phyloP scores from a whole-genome alignment of 2,113 vertebrate species.

The Mormyrus iriodes region DNA sequence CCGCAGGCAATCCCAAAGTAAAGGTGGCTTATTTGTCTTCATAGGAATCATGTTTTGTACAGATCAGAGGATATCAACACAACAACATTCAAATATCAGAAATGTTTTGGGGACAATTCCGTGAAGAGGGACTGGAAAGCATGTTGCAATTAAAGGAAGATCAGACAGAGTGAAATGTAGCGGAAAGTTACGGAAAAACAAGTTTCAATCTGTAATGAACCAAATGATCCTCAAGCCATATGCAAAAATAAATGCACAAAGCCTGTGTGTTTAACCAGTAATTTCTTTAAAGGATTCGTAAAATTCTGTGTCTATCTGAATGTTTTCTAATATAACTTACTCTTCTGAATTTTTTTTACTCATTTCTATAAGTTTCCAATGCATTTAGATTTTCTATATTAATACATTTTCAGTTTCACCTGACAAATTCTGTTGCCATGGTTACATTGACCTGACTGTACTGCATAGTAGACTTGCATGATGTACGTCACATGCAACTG shows the following conservation, averaged over 20 bases:
- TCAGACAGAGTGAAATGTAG: neutral
- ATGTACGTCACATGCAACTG: no score
- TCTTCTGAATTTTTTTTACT: no score
- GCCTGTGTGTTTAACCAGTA: no score
- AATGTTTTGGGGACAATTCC: neutral
- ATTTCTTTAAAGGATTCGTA: no score
- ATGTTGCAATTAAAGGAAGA: neutral
- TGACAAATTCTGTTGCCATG: neutral
- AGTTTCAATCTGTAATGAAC: neutral
- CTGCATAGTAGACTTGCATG: no score
- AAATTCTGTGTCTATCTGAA: no score
- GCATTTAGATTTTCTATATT: neutral
- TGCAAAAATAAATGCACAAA: no score
- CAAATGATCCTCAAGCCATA: neutral
- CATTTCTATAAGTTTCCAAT: no score
- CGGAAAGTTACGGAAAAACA: neutral
- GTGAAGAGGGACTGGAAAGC: neutral
- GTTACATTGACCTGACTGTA: neutral
- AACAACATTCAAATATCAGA: neutral
- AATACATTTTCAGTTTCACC: neutral
- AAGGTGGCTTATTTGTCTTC: neutral
- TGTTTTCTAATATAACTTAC: no score
- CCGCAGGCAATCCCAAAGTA: neutral
- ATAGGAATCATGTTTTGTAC: neutral
- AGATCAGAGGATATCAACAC: neutral